A percentile compares a stretch with the other conserved stretches of the same genome.
phyloP scores from a whole-genome alignment of 2,113 vertebrate genomes.

The Salvator merianae region DNA sequence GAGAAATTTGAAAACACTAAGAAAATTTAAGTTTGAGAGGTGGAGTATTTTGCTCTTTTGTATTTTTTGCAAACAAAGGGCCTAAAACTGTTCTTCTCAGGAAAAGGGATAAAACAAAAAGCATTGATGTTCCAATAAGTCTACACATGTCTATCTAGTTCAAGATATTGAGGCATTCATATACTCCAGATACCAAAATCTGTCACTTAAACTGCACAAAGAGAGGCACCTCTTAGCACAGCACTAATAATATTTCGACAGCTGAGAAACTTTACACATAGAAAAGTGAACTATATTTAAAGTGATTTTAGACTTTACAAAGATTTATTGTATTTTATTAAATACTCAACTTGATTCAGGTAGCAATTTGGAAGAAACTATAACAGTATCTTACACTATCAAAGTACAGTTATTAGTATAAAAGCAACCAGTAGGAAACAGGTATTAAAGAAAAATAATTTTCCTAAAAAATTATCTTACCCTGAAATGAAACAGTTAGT shows the following conservation, averaged over 20 bases:
- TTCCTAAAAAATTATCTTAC: not conserved
- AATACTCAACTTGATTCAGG: not conserved
- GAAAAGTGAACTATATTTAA: too few species aligned
- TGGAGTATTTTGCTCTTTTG: not conserved
- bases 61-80: not conserved
- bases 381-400: not conserved
- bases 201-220: too few species aligned
- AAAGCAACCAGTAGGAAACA: not conserved
- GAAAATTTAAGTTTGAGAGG: not conserved
- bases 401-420: constrained; percentile 8
- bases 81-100: not conserved
- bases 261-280: not conserved
- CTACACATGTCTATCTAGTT: not conserved
- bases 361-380: not conserved
- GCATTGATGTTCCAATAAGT: not conserved
- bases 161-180: not conserved
- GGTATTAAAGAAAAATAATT: not conserved
- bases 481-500: not conserved
- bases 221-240: not conserved
- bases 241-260: not conserved
- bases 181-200: not conserved
- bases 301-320: too few species aligned
- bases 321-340: too few species aligned
- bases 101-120: not conserved
- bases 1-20: not conserved